Base-by-base conservation (phyloP, 92 coral and sea anemone genomes). In the Epizoanthus stellaris region DNA sequence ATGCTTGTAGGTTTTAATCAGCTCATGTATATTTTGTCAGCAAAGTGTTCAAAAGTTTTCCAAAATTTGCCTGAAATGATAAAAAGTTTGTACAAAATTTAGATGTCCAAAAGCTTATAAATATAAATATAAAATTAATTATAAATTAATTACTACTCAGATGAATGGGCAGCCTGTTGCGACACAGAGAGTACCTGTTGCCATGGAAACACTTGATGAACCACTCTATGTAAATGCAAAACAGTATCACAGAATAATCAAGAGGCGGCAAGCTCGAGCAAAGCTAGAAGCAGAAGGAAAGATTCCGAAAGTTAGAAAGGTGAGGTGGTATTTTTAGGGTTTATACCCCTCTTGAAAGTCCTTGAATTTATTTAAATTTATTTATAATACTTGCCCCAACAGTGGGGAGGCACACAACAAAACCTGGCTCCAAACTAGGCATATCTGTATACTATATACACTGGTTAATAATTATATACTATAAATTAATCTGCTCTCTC, bases 221-320 rank as follows among this genome's bases (percentile, higher is more conserved):
- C 99, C 99, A 63, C 93, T 97, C 45, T 97, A 97, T 36, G 99
- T 97, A 30, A 97, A 97, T 86, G 99, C 99, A 39, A 97, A 97
- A 76, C 99, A 97, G 80, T 97, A 97, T 82, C 99, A 97, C 91
- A 90, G 99, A 87, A 97, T 97, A 87, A 97, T 97, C 75, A 97
- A 97, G 84, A 89, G 99, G 36, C 94, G 99, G 65, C 99, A 97
- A 82, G 99, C 99, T 12, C 77, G 99, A 79, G 99, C 99, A 49
- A 97, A 95, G 82, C 96, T 97, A 21, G 99, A 97, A 88, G 99
- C 99, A 36, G 99, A 97, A 81, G 99, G 99, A 61, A 97, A 97
- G 88, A 97, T 97, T 39, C 99, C 99, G 5, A 97, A 97, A 88
- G 93, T 85, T 77, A 83, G 99, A 87, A 97, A 97, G 98, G 99